A percentile compares a stretch with the other conserved stretches of the same genome.
Conservation (phyloP, 2,888 invertebrate genomes). For the Shargacucullia verbasci region DNA sequence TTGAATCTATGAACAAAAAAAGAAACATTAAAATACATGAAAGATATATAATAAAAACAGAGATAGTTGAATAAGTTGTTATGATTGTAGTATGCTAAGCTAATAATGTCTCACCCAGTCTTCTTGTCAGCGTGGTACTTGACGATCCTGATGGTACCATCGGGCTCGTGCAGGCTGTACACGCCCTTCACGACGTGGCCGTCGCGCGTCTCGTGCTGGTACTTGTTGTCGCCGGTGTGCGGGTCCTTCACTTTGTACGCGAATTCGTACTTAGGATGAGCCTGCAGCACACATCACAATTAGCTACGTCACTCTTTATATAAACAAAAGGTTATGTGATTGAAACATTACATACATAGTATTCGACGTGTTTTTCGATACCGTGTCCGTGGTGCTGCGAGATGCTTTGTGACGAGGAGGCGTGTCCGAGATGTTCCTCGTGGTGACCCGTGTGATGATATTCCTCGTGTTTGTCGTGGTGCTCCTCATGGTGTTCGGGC, state of each 20-base stretch:
- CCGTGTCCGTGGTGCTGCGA: no score
- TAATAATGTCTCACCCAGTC: conserved; percentile 53
- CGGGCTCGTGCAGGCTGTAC: conserved; percentile 86
- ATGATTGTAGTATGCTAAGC: neutral
- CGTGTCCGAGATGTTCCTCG: conserved; percentile 29
- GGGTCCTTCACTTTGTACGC: conserved; percentile 83
- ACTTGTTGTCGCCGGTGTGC: conserved; percentile 86
- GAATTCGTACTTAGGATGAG: conserved; percentile 83
- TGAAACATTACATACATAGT: conserved; percentile 50
- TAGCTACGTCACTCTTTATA: no score
- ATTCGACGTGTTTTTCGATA: conserved; percentile 41
- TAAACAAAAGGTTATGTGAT: no score
- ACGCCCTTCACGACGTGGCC: conserved; percentile 88
- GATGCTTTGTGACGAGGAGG: no score
- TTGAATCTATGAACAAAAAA: conserved; percentile 43
- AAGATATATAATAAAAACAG: no score
- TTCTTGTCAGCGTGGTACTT: conserved; percentile 80
- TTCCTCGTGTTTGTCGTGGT: conserved; percentile 9
- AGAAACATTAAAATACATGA: no score
- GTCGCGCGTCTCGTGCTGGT: conserved; percentile 82
- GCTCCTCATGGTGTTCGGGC: conserved; percentile 21
- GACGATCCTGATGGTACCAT: conserved; percentile 84
- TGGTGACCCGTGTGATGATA: conserved; percentile 10
- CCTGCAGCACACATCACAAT: no score
- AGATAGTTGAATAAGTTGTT: no score